phyloP scores from a whole-genome alignment of 2,113 vertebrate species.

The Sinocyclocheilus rhinocerous region DNA sequence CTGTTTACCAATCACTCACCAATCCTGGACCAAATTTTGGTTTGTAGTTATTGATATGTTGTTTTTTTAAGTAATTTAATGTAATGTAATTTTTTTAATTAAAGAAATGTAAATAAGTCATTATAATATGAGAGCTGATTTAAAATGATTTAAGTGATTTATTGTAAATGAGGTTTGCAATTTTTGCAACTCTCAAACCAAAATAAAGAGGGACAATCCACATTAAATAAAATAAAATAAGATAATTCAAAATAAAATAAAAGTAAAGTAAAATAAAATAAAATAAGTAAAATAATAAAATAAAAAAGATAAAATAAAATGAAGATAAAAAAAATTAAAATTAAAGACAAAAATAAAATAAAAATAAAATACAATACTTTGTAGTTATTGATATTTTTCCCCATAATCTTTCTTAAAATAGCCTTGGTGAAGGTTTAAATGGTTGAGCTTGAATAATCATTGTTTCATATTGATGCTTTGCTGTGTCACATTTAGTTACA shows the following conservation, averaged over 20 bases:
- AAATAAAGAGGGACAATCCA: neutral
- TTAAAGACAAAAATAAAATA: no score
- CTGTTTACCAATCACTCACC: no score
- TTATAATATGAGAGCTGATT: no score
- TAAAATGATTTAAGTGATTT: no score
- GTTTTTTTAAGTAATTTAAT: no score
- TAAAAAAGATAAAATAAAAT: neutral
- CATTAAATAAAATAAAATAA: neutral
- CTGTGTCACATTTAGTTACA: neutral
- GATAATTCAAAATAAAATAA: neutral
- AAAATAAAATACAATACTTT: neutral
- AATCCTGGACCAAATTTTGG: no score
- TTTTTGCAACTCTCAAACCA: no score
- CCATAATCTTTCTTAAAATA: neutral
- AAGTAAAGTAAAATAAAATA: neutral
- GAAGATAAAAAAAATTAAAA: neutral
- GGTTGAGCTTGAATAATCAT: neutral
- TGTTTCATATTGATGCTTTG: neutral
- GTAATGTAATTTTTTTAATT: no score
- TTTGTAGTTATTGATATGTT: no score
- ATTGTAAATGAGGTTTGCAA: no score
- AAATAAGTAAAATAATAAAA: neutral
- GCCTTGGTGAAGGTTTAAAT: neutral
- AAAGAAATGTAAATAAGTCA: no score
- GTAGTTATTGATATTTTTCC: neutral